Evolutionary conservation across 2,113 vertebrate genomes (phyloP), one percentile per base, ranked within the genome.

Genomic region (Alligator sinensis): DNA sequence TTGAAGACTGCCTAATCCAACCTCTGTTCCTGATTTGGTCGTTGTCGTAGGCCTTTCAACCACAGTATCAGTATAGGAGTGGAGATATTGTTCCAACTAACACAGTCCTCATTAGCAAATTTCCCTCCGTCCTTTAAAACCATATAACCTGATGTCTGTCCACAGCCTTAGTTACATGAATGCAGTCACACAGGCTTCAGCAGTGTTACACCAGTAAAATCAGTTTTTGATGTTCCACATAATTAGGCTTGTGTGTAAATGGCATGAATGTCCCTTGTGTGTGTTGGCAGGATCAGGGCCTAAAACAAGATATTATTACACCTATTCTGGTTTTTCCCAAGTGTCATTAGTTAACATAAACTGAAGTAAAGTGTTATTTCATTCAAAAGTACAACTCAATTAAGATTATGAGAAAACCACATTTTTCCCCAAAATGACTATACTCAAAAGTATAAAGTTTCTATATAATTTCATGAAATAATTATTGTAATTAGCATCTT

Each of bases 401-500:
- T 92, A 88, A 19, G 83, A 84, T 88, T 80, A 89, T 75, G 72
- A 79, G 91, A 81, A 85, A 96, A 93, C 85, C 93, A 74, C 61
- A 80, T 75, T 96, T 95, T 94, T 92, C 30, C 59, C 72, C 38
- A 24, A 96, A 97, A 97, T 91, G 93, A 91, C 94, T 97, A 57
- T 90, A 66, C 91, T 96, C 85, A 75, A 89, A 95, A 91, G 85
- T 93, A 96, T 68, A 92, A 97, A 97, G 94, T 98, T 98, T 96
- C 96, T 95, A 91, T 97, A 97, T 97, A 86, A 97, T 97, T 95
- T 97, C 94, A 95, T 96, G 93, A 97, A 96, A 97, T 97, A 98
- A 98, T 98, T 97, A 97, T 96, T 97, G 96, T 96, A 98, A 98
- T 98, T 98, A 98, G 97, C 95, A 88, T 93, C 96, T 97, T 97